These are phyloP conservation scores for Podarcis cretensis DNA, from an alignment of 2,113 vertebrate species.

Conservation along the genomic window DNA sequence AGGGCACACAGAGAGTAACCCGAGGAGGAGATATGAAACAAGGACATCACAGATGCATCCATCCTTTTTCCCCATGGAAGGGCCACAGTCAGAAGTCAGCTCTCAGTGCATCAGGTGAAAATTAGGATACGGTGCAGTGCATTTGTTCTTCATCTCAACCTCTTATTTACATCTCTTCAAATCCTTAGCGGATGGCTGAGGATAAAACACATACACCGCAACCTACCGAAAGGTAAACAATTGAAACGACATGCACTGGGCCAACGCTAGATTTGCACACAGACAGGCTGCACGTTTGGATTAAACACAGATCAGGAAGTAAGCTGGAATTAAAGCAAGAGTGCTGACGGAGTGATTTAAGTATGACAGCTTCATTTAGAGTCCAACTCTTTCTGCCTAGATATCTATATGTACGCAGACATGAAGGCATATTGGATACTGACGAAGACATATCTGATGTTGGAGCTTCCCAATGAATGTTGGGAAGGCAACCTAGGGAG, in stretches of 20 bases:
- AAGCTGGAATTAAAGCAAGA: constrained; percentile 56
- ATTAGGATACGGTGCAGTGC: constrained; percentile 53
- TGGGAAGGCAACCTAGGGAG: too few relatives aligned
- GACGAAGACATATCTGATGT: background rate
- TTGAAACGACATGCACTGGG: background rate
- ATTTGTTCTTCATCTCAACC: constrained; percentile 48
- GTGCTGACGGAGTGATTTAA: constrained; percentile 30
- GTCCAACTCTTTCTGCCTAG: background rate
- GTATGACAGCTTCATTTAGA: constrained; percentile 37
- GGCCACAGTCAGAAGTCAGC: constrained; percentile 45
- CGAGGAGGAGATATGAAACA: constrained; percentile 4
- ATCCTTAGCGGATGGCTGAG: constrained; percentile 58
- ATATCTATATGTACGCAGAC: background rate
- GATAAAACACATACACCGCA: constrained; percentile 63
- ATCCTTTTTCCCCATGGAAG: constrained; percentile 34
- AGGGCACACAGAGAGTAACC: background rate
- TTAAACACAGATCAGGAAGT: constrained; percentile 55
- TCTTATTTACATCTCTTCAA: constrained; percentile 49
- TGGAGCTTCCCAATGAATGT: too few relatives aligned
- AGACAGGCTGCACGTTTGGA: constrained; percentile 43
- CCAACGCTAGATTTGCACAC: constrained; percentile 59
- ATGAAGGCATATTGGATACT: background rate
- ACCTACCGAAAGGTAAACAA: constrained; percentile 33
- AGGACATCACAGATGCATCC: background rate
- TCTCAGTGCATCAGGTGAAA: constrained; percentile 57